Evolutionary conservation across 2,113 vertebrate genomes (phyloP).

Genomic region (Eclectus roratus): DNA sequence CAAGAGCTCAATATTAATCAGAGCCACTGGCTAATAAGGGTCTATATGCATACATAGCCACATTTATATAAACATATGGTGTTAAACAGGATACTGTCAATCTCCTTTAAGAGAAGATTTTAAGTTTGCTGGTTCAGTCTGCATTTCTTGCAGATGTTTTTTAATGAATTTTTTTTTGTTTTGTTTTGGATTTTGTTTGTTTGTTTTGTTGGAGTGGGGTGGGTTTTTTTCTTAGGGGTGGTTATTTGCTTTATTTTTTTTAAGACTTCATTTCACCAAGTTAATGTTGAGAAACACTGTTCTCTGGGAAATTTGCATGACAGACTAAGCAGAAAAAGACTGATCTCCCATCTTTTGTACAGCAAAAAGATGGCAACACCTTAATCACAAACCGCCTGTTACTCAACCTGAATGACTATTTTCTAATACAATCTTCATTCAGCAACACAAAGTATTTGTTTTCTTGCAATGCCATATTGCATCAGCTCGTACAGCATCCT

Average conservation of each 20-base stretch:
- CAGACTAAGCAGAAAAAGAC: background rate
- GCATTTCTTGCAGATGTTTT: constrained; percentile 38
- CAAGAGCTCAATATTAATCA: background rate
- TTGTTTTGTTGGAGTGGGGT: background rate
- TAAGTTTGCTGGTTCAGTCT: background rate
- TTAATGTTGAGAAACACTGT: background rate
- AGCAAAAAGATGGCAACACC: background rate
- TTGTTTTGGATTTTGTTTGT: background rate
- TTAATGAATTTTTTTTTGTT: background rate
- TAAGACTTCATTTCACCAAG: background rate
- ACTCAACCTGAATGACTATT: background rate
- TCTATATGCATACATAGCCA: background rate
- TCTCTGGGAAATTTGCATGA: background rate
- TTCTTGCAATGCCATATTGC: background rate
- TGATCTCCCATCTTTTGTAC: background rate
- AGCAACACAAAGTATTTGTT: background rate
- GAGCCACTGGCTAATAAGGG: constrained; percentile 9
- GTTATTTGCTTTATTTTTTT: background rate
- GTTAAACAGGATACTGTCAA: background rate
- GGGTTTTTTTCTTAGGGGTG: background rate
- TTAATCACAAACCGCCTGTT: background rate
- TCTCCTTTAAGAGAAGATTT: constrained; percentile 3
- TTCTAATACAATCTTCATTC: background rate
- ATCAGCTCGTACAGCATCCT: background rate
- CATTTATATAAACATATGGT: constrained; percentile 12